A percentile compares a stretch with the other conserved stretches of the same genome.
Conservation (phyloP, 1,140 invertebrate species). For the Megalopta genalis region DNA sequence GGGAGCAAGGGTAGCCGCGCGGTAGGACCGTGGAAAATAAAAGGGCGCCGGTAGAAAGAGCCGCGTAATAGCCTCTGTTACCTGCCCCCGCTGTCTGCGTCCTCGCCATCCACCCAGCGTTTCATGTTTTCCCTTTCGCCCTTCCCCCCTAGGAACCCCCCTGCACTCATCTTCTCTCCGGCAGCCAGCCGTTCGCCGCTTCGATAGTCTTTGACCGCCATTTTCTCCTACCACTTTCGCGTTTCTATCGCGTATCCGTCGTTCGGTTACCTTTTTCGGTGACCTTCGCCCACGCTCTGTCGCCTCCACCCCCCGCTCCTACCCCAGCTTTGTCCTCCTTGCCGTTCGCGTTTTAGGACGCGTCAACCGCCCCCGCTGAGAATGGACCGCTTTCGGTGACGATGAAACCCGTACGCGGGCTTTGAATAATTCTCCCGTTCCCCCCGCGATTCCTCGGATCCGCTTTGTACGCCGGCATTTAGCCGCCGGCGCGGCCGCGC, state of each 20-base stretch:
- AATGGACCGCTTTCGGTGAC: background rate
- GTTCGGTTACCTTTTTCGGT: conserved; percentile 25
- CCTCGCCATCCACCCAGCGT: background rate
- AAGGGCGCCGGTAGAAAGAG: conserved; percentile 63
- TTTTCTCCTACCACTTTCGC: conserved; percentile 12
- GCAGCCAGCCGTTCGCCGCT: background rate
- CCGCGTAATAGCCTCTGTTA: conserved; percentile 65
- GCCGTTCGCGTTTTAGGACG: background rate
- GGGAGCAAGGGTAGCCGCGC: conserved; percentile 10
- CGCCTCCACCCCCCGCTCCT: background rate
- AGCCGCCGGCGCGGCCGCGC: too few species aligned
- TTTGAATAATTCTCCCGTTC: background rate
- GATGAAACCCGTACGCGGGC: background rate
- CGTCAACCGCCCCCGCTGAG: too few species aligned
- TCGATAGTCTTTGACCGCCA: conserved; percentile 40
- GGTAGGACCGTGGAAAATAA: conserved; percentile 59
- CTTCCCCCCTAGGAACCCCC: background rate
- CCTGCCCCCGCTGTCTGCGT: conserved; percentile 47
- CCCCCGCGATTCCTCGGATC: too few species aligned
- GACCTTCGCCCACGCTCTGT: background rate
- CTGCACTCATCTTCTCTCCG: background rate
- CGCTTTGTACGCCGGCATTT: too few species aligned
- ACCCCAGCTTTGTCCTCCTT: background rate
- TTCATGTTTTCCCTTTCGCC: conserved; percentile 32
- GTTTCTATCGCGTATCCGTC: background rate